Conservation (phyloP, 2,888 invertebrate genomes). For the Branchipolynoe longqiensis region DNA sequence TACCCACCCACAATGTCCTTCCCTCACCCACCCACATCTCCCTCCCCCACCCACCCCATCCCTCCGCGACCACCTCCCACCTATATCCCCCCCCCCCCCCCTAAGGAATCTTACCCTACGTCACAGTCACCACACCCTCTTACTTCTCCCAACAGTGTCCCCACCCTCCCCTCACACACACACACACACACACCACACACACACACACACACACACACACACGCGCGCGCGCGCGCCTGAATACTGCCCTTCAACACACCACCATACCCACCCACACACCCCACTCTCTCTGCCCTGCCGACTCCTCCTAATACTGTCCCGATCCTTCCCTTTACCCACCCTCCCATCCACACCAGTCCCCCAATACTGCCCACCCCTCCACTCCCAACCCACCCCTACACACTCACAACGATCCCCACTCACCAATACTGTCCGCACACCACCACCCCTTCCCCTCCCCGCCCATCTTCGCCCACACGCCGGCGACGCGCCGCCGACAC, state of each 20-base stretch:
- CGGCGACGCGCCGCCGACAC: too few species aligned
- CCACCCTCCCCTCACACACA: background rate
- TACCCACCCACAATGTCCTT: background rate
- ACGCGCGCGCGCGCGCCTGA: too few species aligned
- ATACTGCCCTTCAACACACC: too few species aligned
- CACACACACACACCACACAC: background rate
- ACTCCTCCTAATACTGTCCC: background rate
- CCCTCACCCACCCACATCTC: background rate
- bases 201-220: background rate
- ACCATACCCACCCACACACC: background rate
- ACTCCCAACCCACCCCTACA: background rate
- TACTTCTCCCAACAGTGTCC: background rate
- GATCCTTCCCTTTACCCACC: background rate
- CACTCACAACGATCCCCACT: background rate
- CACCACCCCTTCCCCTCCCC: constrained; percentile 17
- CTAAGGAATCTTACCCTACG: too few species aligned
- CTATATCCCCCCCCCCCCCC: background rate
- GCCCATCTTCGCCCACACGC: background rate
- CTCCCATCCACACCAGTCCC: background rate
- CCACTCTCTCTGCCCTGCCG: background rate
- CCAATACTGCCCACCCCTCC: too few species aligned
- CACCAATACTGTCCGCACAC: background rate
- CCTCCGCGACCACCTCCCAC: background rate
- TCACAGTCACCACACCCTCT: too few species aligned
- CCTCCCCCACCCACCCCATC: background rate